Base-by-base conservation (phyloP, 2,888 invertebrate species). In the Drosophila flavopinicola region DNA sequence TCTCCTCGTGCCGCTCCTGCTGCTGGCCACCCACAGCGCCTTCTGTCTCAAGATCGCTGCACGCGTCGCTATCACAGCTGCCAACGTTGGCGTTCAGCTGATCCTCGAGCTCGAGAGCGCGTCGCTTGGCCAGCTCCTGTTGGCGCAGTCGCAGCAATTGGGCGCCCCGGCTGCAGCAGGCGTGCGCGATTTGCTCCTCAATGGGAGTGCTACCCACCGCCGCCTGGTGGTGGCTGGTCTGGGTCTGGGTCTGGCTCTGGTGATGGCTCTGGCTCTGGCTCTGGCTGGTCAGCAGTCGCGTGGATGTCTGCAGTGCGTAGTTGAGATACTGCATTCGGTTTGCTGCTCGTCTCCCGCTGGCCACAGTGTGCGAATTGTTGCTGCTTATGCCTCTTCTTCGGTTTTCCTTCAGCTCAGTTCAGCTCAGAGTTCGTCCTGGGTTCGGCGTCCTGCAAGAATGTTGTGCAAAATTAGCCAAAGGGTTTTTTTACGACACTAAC, bases 271-370 rank as follows among this genome's bases (percentile, higher is more conserved):
- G 58, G 57, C 58, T 72, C 54, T 75, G 66, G 75, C 78, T 69
- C 66, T 85, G 85, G 75, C 77, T 82, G 78, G 71, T 82, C 80
- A 88, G 83, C 85, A 88, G 84, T 83, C 90, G 89, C 79, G 90
- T 88, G 83, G 89, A 88, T 83, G 89, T 87, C 84, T 89, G 88
- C 73, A 90, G 78, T 60, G 90, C 89, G 87, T 89, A 84, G 68
- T 79, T 89, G 60, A 89, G 85, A 90, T 86, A 90, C 89, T 89
- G 90, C 89, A 89, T 89, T 89, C 89, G 89, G 88, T 75, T 88
- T 75, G 82, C 65, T 87, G 60, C 72, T 85, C 63, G 63, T 82
- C 72, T 72, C 67, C 59, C 60, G 63, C 85, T 85, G 78, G 87
- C 80, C 80, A 82, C 80, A 78, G 80, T 82, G 80, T 82, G 80